Evolutionary conservation across 53 echinoderm and acorn worm genomes (phyloP).

Genomic region (Zoroaster sp.): DNA sequence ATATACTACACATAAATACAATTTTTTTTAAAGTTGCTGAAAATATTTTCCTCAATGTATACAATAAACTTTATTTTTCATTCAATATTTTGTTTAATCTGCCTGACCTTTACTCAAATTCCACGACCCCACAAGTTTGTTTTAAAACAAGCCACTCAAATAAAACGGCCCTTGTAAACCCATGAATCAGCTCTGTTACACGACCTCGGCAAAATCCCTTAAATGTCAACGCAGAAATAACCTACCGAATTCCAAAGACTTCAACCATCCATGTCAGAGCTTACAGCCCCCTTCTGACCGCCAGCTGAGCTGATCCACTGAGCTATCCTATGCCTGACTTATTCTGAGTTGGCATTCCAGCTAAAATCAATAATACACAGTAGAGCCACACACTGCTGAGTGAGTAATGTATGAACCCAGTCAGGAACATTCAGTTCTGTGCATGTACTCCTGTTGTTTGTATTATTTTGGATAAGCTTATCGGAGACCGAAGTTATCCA

Average conservation of each 20-base stretch:
- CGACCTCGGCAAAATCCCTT: not conserved
- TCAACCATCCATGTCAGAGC: not conserved
- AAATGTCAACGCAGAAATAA: constrained; percentile 35
- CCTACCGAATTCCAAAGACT: constrained; percentile 34
- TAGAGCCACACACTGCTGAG: not conserved
- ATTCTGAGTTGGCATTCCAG: not conserved
- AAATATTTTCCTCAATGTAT: too few species aligned
- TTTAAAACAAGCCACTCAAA: constrained; percentile 15
- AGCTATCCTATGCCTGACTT: constrained; percentile 1
- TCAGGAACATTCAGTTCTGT: too few species aligned
- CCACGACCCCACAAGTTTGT: not conserved
- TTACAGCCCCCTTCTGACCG: not conserved
- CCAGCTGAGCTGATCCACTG: not conserved
- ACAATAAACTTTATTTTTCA: not conserved
- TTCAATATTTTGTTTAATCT: not conserved
- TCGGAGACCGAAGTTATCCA: too few species aligned
- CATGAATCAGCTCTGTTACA: not conserved
- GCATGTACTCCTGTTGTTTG: too few species aligned
- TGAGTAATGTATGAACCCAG: not conserved
- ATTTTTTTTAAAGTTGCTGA: too few species aligned
- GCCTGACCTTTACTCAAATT: constrained; percentile 51
- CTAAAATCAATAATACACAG: constrained; percentile 36
- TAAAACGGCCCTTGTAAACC: not conserved
- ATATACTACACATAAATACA: too few species aligned
- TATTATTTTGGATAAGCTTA: too few species aligned